Evolutionary conservation across 2,113 vertebrate genomes (phyloP).

Genomic region (Sylvicapra grimmia): DNA sequence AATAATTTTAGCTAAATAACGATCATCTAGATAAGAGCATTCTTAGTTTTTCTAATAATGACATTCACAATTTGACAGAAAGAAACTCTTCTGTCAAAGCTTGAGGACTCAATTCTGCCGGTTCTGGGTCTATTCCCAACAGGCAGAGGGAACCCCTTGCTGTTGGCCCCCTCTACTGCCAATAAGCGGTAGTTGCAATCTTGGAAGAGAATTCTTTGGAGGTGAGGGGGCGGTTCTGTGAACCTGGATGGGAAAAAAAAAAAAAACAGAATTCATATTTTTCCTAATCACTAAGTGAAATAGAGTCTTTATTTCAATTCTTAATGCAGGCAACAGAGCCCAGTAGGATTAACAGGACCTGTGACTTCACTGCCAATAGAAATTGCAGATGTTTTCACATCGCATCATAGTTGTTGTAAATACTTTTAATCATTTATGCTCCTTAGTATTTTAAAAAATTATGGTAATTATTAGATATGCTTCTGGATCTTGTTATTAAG

Average conservation of each 20-base stretch:
- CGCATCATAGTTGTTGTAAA: not conserved
- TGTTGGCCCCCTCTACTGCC: slow-evolving; percentile 1
- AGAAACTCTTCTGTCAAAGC: not conserved
- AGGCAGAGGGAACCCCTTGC: not conserved
- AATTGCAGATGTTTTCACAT: not conserved
- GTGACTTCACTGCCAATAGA: not conserved
- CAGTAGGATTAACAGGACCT: not conserved
- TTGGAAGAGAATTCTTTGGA: not conserved
- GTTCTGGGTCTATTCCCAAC: not conserved
- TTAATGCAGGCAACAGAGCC: not conserved
- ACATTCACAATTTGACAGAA: not conserved
- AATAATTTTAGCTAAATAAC: not conserved
- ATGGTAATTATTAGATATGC: not conserved
- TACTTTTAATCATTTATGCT: not conserved
- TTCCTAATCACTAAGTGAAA: not conserved
- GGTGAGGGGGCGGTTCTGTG: not conserved
- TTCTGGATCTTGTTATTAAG: not conserved
- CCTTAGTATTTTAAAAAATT: not conserved
- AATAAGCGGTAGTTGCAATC: not conserved
- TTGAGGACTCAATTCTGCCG: no score
- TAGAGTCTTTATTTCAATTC: not conserved
- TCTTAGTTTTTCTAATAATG: not conserved
- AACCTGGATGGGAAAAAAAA: not conserved
- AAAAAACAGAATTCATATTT: not conserved
- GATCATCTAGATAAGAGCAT: not conserved